Evolutionary conservation across 2,888 invertebrate species (phyloP).

Genomic region (Ophion obscuratus): DNA sequence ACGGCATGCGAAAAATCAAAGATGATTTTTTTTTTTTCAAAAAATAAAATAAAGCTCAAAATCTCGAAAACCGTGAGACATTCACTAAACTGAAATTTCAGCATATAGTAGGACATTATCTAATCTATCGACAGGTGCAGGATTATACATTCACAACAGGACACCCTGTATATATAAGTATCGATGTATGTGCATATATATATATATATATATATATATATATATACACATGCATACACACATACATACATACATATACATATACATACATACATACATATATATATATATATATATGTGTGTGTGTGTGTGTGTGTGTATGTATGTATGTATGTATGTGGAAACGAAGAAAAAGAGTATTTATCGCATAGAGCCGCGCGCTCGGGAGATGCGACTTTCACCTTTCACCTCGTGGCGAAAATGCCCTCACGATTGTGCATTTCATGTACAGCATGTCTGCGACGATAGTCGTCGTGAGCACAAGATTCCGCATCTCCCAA

Average conservation of each 20-base stretch:
- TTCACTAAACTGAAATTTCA: too few species aligned
- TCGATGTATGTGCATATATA: not conserved
- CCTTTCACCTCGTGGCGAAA: constrained; percentile 81
- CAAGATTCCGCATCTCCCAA: constrained; percentile 19
- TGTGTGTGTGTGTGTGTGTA: not conserved
- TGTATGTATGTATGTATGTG: not conserved
- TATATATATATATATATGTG: not conserved
- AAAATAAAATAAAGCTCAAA: too few species aligned
- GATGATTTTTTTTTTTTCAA: too few species aligned
- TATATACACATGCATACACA: not conserved
- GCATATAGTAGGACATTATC: too few species aligned
- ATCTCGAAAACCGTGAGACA: too few species aligned
- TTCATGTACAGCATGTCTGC: constrained; percentile 48
- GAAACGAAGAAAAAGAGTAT: constrained; percentile 14
- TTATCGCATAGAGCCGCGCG: constrained; percentile 3
- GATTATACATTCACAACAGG: too few species aligned
- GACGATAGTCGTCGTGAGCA: constrained; percentile 14
- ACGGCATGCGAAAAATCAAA: too few species aligned
- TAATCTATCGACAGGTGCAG: too few species aligned
- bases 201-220: not conserved
- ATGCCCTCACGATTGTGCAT: constrained; percentile 73
- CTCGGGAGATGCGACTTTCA: constrained; percentile 79
- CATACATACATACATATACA: not conserved
- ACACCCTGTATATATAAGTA: not conserved
- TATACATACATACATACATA: not conserved